phyloP scores from a whole-genome alignment of 2,113 vertebrate species.

The Alces alces region DNA sequence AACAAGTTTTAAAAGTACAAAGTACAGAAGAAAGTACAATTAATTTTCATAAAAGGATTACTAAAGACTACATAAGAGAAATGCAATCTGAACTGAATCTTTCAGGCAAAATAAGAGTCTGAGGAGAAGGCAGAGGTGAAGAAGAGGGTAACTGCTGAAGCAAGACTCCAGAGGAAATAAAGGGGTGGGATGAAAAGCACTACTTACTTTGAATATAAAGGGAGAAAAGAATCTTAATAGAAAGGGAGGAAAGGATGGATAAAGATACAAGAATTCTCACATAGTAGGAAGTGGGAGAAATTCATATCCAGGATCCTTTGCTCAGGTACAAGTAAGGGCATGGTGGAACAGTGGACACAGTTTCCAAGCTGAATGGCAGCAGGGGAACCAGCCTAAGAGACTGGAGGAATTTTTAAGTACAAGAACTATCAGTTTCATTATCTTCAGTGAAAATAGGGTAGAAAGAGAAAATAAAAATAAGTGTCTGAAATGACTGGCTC shows the following conservation, averaged over 20 bases:
- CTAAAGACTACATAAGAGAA: neutral
- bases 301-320: neutral
- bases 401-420: neutral
- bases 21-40: neutral
- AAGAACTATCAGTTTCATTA: neutral
- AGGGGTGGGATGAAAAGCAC: neutral
- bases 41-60: neutral
- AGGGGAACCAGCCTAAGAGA: neutral
- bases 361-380: neutral
- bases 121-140: neutral
- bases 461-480: neutral
- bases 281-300: neutral
- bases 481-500: neutral
- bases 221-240: neutral
- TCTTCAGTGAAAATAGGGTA: neutral
- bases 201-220: neutral
- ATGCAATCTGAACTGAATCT: neutral
- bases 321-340: neutral
- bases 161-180: neutral
- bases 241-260: neutral
- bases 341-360: neutral
- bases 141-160: neutral
- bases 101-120: neutral
- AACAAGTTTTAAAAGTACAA: neutral
- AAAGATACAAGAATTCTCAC: neutral